These are phyloP conservation scores for Apamea monoglypha DNA, from an alignment of 2,888 invertebrate genomes.

Conservation along the genomic window DNA sequence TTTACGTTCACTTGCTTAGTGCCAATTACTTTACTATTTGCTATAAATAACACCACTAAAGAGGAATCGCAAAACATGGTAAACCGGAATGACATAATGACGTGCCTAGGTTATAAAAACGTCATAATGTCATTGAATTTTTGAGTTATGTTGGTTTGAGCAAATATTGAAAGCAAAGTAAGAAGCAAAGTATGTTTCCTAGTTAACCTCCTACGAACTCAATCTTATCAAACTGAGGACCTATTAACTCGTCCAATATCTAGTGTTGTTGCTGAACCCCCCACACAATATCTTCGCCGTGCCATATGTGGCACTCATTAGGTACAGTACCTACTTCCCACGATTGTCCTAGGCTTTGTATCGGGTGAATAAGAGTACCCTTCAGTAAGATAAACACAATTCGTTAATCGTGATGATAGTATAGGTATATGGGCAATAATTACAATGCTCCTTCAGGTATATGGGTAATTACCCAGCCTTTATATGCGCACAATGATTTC, in stretches of 20 bases:
- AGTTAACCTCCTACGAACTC: neutral
- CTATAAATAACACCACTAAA: slow-evolving; percentile 5
- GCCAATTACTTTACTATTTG: slow-evolving; percentile 19
- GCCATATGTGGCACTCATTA: neutral
- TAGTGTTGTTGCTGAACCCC: neutral
- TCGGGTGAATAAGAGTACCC: neutral
- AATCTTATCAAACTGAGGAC: neutral
- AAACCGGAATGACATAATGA: neutral
- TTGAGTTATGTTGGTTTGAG: slow-evolving; percentile 23
- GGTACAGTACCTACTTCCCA: neutral
- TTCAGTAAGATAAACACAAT: neutral
- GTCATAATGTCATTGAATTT: slow-evolving; percentile 9
- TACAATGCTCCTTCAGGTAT: neutral
- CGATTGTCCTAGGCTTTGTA: neutral
- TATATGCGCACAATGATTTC: neutral
- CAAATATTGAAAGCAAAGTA: neutral
- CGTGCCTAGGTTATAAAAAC: slow-evolving; percentile 9
- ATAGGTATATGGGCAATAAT: slow-evolving; percentile 18
- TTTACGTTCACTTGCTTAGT: slow-evolving; percentile 54
- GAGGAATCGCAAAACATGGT: neutral
- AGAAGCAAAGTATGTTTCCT: too few species aligned
- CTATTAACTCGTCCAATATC: neutral
- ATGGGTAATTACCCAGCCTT: neutral
- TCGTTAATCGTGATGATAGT: neutral
- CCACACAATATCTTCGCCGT: neutral